These are phyloP conservation scores for Sardinella longiceps DNA, from an alignment of 2,797 vertebrate genomes.

Conservation along the genomic window DNA sequence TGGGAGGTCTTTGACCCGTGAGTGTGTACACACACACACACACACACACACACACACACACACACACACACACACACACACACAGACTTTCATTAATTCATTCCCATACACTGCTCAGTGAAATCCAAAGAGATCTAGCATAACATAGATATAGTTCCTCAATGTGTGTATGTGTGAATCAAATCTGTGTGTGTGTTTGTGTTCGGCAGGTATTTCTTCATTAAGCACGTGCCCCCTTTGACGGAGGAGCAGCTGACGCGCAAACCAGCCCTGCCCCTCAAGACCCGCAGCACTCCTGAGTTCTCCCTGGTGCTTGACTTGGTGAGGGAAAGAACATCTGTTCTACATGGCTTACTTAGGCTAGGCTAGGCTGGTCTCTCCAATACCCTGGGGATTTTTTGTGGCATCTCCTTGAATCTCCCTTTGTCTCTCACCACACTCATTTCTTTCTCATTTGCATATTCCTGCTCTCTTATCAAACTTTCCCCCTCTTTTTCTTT, in stretches of 20 bases:
- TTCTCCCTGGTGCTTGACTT: constrained; percentile 96
- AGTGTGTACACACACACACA: constrained; percentile 79
- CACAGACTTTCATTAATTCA: not conserved
- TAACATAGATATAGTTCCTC: too few relatives aligned
- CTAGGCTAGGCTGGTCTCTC: not conserved
- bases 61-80: constrained; percentile 2
- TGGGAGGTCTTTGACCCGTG: constrained; percentile 99
- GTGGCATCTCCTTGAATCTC: not conserved
- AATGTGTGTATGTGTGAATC: not conserved
- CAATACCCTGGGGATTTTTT: not conserved
- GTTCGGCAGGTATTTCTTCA: constrained; percentile 90
- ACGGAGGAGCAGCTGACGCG: constrained; percentile 97
- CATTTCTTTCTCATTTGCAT: not conserved
- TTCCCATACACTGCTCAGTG: not conserved
- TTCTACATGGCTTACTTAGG: too few relatives aligned
- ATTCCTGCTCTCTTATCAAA: not conserved
- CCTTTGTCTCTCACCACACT: not conserved
- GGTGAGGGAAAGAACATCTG: constrained; percentile 78
- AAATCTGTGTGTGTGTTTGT: not conserved
- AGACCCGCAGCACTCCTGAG: constrained; percentile 97
- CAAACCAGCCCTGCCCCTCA: constrained; percentile 93
- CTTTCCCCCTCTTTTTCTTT: not conserved
- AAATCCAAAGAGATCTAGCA: too few relatives aligned
- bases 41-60: not conserved
- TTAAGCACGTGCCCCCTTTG: constrained; percentile 95